These are phyloP conservation scores for Elymnias hypermnestra DNA, from an alignment of 1,140 invertebrate genomes.

Conservation along the genomic window DNA sequence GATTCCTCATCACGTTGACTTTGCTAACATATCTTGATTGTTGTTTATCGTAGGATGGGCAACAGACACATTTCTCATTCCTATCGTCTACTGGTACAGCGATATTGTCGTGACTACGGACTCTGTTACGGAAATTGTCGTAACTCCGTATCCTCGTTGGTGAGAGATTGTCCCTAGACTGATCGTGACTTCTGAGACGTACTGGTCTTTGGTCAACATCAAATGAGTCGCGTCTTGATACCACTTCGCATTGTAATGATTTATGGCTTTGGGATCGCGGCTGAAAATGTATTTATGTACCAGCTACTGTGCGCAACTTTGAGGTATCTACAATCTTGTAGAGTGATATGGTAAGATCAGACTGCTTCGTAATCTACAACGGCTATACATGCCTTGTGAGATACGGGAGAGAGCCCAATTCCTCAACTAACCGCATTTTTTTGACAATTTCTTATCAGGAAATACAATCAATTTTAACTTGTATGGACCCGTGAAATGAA, in stretches of 20 bases:
- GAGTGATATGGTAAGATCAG: no score
- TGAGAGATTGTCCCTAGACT: constrained; percentile 36
- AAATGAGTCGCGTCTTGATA: constrained; percentile 27
- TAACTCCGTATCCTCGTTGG: constrained; percentile 39
- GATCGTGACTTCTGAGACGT: constrained; percentile 27
- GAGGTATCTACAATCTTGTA: no score
- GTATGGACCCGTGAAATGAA: no score
- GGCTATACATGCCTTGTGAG: no score
- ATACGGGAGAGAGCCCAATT: no score
- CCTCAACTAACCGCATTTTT: no score
- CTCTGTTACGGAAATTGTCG: constrained; percentile 30
- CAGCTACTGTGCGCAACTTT: no score
- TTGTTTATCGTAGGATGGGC: constrained; percentile 35
- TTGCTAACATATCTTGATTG: constrained; percentile 43
- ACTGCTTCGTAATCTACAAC: no score
- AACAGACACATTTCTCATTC: constrained; percentile 35
- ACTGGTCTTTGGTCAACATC: constrained; percentile 30
- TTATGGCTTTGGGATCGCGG: constrained; percentile 53
- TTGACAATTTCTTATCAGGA: no score
- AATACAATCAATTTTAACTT: no score
- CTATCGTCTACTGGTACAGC: constrained; percentile 4
- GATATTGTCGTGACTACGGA: constrained; percentile 32
- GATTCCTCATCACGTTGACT: constrained; percentile 31
- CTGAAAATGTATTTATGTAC: no score
- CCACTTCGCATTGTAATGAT: constrained; percentile 58